A percentile compares a stretch with the other conserved stretches of the same genome.
Evolutionary conservation across 2,888 invertebrate genomes (phyloP).

Genomic region (Drosophila nr. medialis): DNA sequence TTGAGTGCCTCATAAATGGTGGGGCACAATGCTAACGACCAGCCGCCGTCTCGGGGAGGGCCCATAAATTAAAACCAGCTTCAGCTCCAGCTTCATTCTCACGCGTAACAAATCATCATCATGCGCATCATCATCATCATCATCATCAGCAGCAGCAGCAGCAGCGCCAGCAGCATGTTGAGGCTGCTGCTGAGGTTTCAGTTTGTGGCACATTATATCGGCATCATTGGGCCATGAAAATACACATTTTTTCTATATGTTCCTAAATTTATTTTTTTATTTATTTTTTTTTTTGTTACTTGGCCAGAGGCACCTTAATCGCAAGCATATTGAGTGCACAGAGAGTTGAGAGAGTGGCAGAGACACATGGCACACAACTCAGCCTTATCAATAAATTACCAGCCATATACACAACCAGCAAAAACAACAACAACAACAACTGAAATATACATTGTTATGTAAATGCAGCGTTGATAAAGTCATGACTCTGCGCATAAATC

Average conservation of each 20-base stretch:
- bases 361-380: slow-evolving; percentile 1
- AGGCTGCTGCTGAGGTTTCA: slow-evolving; percentile 5
- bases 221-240: slow-evolving; percentile 73
- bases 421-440: slow-evolving; percentile 7
- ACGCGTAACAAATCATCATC: slow-evolving; percentile 56
- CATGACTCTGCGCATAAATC: slow-evolving; percentile 66
- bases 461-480: slow-evolving; percentile 65
- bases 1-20: slow-evolving; percentile 51
- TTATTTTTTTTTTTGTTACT: slow-evolving; percentile 8
- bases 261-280: not conserved
- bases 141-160: not conserved
- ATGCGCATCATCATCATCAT: slow-evolving; percentile 27
- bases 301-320: slow-evolving; percentile 55
- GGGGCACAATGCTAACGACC: slow-evolving; percentile 51
- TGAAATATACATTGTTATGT: slow-evolving; percentile 62
- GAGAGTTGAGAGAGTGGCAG: slow-evolving; percentile 1
- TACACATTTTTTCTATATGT: slow-evolving; percentile 20
- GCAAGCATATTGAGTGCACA: slow-evolving; percentile 66
- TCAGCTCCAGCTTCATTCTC: not conserved
- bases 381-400: slow-evolving; percentile 74
- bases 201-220: slow-evolving; percentile 57
- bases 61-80: slow-evolving; percentile 62
- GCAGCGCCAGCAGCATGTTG: not conserved
- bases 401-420: slow-evolving; percentile 20
- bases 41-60: slow-evolving; percentile 30